Percentiles rank a stretch among this genome's conserved stretches.
phyloP scores from a whole-genome alignment of 2,113 vertebrate species.

The Grantiella picta region DNA sequence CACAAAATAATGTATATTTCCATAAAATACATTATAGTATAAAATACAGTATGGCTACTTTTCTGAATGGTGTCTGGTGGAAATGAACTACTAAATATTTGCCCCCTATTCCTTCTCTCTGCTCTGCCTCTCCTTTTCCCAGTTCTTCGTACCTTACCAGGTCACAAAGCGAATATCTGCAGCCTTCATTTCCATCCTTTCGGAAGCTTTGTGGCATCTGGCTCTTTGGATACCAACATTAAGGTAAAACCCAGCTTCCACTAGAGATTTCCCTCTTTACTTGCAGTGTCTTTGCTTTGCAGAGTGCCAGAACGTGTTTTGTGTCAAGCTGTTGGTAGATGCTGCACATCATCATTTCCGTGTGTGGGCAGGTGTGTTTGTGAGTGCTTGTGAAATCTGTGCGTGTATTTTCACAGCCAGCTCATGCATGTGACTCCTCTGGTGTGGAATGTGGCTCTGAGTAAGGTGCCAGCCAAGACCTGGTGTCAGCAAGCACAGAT shows the following conservation, averaged over 20 bases:
- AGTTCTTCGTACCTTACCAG: conserved; percentile 88
- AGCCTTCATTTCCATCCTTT: conserved; percentile 93
- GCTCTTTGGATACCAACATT: conserved; percentile 93
- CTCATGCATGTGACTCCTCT: background rate
- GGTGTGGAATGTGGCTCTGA: background rate
- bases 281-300: background rate
- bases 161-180: conserved; percentile 92
- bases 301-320: background rate
- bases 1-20: background rate
- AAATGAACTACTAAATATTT: background rate
- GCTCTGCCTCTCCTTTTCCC: background rate
- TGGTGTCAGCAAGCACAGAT: background rate
- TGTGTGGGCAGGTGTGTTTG: background rate
- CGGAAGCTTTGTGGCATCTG: conserved; percentile 89
- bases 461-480: background rate
- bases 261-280: background rate
- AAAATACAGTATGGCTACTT: background rate
- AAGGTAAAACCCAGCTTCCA: conserved; percentile 76
- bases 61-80: background rate
- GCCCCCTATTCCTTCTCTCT: background rate
- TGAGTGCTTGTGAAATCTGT: background rate
- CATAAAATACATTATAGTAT: background rate
- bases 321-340: background rate
- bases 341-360: background rate
- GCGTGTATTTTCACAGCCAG: background rate